Conservation (phyloP, 1,140 invertebrate genomes). For the Drosophila funebris region DNA sequence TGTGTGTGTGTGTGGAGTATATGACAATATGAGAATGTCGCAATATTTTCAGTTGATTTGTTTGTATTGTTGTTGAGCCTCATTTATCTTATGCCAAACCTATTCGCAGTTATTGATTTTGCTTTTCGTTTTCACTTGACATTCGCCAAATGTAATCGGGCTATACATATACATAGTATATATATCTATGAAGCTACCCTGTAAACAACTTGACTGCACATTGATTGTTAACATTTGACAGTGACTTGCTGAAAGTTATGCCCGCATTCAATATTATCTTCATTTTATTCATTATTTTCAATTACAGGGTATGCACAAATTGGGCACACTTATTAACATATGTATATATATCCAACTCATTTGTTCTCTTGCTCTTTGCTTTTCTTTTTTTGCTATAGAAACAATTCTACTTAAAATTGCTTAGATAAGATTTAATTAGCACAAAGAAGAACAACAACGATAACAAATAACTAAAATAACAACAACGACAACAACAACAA, state of each 20-base stretch:
- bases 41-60: slow-evolving; percentile 4
- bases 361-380: not conserved
- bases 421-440: slow-evolving; percentile 61
- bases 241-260: no score
- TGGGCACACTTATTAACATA: not conserved
- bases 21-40: not conserved
- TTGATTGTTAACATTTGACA: not conserved
- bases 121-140: slow-evolving; percentile 35
- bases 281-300: not conserved
- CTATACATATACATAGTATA: not conserved
- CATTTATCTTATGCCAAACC: not conserved
- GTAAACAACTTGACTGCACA: not conserved
- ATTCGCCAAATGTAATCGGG: no score
- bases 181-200: not conserved
- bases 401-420: slow-evolving; percentile 49
- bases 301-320: not conserved
- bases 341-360: not conserved
- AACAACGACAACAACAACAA: not conserved
- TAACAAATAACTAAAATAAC: not conserved
- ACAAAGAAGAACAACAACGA: slow-evolving; percentile 22
- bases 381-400: slow-evolving; percentile 26
- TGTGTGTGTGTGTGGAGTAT: not conserved
- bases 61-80: not conserved
- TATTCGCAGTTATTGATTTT: slow-evolving; percentile 52
- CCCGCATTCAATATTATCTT: no score